Evolutionary conservation across 2,113 vertebrate species (phyloP), one percentile per base, ranked within the genome.

Genomic region (Trematocara nigrifrons): DNA sequence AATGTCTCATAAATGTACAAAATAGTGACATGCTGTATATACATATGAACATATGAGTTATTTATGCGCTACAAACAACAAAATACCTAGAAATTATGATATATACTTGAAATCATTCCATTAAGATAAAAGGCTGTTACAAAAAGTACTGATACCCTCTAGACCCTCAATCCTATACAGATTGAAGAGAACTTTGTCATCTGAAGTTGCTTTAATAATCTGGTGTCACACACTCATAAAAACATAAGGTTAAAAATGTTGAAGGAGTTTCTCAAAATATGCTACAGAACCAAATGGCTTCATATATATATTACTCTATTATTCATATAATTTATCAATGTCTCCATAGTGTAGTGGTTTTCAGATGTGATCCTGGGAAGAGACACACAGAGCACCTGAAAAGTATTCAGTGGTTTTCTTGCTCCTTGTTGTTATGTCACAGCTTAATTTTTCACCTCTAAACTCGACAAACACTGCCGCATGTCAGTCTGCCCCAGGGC

Each of bases 381-480:
- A 40, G 61, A 66, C 0, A 66, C 2, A 66, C 18, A 64, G 33
- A 38, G 59, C 31, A 64, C 10, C 10, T 64, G 59, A 64, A 64
- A 64, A 38, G 59, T 3, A 64, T 64, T 64, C 59, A 38, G 59
- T n/a, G 31, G 31, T 64, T 64, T 64, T n/a, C 31, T 64, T 64
- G 59, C 16, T 64, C 33, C 33, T 64, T 64, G 31, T n/a, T 64
- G 59, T 38, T 38, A 64, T 38, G 31, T n/a, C 12, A 64, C 31
- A 64, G n/a, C 31, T n/a, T 11, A 0, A 35, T 35, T 64, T 38
- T 64, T 64, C 33, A 64, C 33, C 18, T 38, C 59, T n/a, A 35
- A 64, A 35, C 0, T 64, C 0, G 16, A 12, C 33, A 38, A 2
- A 7, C 18, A 38, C 33, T 64, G 10, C 33, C 0, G 4, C 6